Percentiles rank a stretch among this genome's conserved stretches.
Conservation (phyloP, 2,797 vertebrate genomes). For the Falco novaeseelandiae region DNA sequence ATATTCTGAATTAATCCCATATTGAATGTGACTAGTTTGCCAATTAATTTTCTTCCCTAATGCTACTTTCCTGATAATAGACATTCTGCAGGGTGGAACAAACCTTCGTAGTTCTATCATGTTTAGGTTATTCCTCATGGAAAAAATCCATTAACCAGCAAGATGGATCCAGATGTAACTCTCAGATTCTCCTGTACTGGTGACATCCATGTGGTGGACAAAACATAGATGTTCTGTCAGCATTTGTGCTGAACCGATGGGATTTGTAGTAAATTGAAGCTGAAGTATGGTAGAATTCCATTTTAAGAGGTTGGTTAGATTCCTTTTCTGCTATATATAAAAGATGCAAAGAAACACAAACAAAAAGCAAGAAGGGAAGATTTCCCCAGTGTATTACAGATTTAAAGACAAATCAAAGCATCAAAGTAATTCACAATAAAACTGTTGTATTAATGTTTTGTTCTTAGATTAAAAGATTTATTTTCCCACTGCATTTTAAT, state of each 20-base stretch:
- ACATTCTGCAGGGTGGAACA: not conserved
- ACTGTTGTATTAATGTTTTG: not conserved
- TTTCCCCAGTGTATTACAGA: not conserved
- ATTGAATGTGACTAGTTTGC: not conserved
- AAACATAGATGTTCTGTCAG: not conserved
- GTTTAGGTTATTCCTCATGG: not conserved
- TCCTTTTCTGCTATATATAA: not conserved
- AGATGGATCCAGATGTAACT: not conserved
- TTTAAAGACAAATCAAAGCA: not conserved
- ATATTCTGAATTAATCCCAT: not conserved
- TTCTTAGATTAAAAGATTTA: not conserved
- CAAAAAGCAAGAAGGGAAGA: not conserved
- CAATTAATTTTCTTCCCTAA: not conserved
- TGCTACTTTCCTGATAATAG: not conserved
- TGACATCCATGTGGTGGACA: not conserved
- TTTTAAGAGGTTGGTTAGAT: not conserved
- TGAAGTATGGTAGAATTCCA: not conserved
- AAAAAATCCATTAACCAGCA: not conserved
- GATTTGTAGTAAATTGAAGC: not conserved
- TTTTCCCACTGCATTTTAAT: not conserved
- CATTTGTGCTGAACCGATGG: not conserved
- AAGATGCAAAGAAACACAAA: not conserved
- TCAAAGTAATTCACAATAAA: not conserved
- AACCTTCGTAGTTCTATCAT: not conserved
- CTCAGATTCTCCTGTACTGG: not conserved